A percentile compares a stretch with the other conserved stretches of the same genome.
Evolutionary conservation across 2,113 vertebrate species (phyloP).

Genomic region (Epinephelus moara): DNA sequence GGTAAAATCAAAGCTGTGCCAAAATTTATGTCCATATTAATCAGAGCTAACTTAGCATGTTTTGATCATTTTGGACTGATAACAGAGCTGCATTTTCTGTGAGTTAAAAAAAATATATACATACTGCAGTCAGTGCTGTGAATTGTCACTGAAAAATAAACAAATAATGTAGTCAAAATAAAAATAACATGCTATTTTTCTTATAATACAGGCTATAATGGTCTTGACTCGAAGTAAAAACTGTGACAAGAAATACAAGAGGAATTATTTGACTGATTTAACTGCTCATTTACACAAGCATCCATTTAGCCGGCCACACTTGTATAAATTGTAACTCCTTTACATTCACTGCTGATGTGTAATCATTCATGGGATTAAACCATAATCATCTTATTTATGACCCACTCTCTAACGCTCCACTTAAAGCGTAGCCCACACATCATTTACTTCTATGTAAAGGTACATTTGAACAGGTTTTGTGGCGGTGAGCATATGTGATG

Average conservation of each 20-base stretch:
- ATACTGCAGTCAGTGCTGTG: background rate
- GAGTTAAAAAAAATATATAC: too few relatives aligned
- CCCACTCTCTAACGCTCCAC: background rate
- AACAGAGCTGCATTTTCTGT: background rate
- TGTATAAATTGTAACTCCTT: background rate
- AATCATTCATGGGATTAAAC: constrained; percentile 32
- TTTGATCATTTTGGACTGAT: background rate
- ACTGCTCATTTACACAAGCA: background rate
- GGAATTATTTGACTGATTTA: background rate
- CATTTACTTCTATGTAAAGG: constrained; percentile 15
- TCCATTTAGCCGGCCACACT: background rate
- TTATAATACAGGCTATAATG: background rate
- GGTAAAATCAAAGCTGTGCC: constrained; percentile 3
- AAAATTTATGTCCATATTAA: background rate
- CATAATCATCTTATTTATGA: constrained; percentile 32
- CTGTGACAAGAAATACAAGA: too few relatives aligned
- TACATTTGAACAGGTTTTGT: constrained; percentile 12
- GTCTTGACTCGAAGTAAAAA: background rate
- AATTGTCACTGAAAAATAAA: background rate
- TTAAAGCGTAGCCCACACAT: constrained; percentile 6
- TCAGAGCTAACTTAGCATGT: background rate
- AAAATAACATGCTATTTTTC: too few relatives aligned
- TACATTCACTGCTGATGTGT: constrained; percentile 24
- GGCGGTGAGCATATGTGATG: constrained; percentile 10
- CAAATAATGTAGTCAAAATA: too few relatives aligned